Evolutionary conservation across 1,140 invertebrate genomes (phyloP).

Genomic region (Aphis craccivora): DNA sequence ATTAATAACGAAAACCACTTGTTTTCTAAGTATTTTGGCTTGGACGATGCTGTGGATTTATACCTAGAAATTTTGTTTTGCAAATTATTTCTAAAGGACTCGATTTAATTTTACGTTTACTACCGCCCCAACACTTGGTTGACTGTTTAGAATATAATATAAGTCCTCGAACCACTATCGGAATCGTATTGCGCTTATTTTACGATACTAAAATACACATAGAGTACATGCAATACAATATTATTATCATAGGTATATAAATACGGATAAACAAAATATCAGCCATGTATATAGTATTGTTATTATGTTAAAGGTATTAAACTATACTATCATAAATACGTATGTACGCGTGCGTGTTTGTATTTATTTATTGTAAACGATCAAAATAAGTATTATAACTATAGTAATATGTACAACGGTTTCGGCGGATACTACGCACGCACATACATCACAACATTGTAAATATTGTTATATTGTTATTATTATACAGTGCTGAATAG

Average conservation of each 20-base stretch:
- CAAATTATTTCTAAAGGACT: neutral
- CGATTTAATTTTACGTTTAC: neutral
- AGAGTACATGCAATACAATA: neutral
- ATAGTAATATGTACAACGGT: neutral
- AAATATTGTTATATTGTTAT: conserved; percentile 3
- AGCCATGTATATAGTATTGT: neutral
- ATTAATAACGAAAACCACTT: neutral
- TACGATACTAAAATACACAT: neutral
- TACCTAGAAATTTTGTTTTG: neutral
- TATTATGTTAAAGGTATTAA: neutral
- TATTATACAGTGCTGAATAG: conserved; percentile 6
- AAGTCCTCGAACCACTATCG: neutral
- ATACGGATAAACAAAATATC: neutral
- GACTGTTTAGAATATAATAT: neutral
- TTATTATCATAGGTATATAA: neutral
- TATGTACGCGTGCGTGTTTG: neutral
- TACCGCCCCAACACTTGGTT: neutral
- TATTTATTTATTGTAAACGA: conserved; percentile 23
- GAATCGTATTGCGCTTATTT: neutral
- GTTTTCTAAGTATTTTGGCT: neutral
- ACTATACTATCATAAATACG: neutral
- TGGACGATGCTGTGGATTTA: neutral
- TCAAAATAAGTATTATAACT: conserved; percentile 4
- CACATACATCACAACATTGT: neutral
- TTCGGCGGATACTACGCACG: conserved; percentile 12